Conservation (phyloP, 2,113 vertebrate species). For the Aleadryas rufinucha region DNA sequence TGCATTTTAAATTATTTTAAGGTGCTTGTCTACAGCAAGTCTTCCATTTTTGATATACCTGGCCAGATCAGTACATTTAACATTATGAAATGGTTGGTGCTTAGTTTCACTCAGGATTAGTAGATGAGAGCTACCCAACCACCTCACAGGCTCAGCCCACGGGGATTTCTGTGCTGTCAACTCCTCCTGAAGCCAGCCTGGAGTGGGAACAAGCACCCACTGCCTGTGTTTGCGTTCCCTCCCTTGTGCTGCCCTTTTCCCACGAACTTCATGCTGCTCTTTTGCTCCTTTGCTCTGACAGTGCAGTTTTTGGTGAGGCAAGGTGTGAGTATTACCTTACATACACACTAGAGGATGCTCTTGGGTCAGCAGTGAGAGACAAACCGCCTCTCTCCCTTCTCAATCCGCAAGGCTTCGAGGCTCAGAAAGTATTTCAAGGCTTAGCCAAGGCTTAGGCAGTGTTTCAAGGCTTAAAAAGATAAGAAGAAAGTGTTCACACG, state of each 20-base stretch:
- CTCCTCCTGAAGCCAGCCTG: background rate
- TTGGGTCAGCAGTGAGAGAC: conserved; percentile 28
- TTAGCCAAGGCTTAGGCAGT: background rate
- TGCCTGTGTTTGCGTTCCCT: background rate
- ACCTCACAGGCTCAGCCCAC: rapidly evolving
- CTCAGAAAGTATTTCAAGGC: background rate
- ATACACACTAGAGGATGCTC: conserved; percentile 61
- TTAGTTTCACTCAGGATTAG: background rate
- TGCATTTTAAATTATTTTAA: background rate
- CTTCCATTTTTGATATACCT: background rate
- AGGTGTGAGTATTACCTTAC: background rate
- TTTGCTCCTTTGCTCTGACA: background rate
- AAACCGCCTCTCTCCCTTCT: background rate
- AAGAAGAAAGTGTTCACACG: background rate
- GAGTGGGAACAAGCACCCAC: background rate
- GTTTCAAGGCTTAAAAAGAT: background rate
- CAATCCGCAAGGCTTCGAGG: background rate
- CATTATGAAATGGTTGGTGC: background rate
- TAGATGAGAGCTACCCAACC: background rate
- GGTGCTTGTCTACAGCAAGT: background rate
- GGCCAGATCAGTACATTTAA: background rate
- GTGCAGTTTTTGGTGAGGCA: rapidly evolving
- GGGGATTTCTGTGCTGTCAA: background rate
- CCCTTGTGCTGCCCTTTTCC: background rate
- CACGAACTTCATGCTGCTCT: rapidly evolving